phyloP scores from a whole-genome alignment of 2,113 vertebrate species.

The Clinocottus analis region DNA sequence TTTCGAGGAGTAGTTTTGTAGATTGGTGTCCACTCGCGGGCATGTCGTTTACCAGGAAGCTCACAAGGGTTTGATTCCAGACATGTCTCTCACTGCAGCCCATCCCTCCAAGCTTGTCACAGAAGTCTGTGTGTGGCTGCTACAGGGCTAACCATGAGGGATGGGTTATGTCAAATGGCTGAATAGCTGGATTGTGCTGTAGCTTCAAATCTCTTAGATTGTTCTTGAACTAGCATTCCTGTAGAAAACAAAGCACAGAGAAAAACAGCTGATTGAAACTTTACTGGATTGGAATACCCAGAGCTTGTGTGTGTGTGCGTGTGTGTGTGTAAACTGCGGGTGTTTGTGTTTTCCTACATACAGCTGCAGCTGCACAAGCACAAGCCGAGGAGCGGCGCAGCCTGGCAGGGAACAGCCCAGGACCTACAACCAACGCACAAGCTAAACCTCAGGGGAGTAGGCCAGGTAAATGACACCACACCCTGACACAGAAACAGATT shows the following conservation, averaged over 20 bases:
- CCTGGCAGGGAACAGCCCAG: conserved; percentile 80
- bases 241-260: conserved; percentile 38
- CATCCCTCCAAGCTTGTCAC: conserved; percentile 34
- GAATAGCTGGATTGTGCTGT: conserved; percentile 70
- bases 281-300: background rate
- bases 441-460: conserved; percentile 80
- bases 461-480: conserved; percentile 86
- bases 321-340: conserved; percentile 11
- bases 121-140: conserved; percentile 41
- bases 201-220: conserved; percentile 51
- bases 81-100: conserved; percentile 28
- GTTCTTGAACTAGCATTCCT: conserved; percentile 58
- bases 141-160: conserved; percentile 34
- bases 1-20: background rate
- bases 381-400: conserved; percentile 91
- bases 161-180: conserved; percentile 36
- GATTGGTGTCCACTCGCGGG: background rate
- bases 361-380: conserved; percentile 92
- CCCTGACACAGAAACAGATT: conserved; percentile 30
- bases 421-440: conserved; percentile 69
- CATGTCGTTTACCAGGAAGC: conserved; percentile 1
- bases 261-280: conserved; percentile 20
- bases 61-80: conserved; percentile 32
- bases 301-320: background rate
- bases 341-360: conserved; percentile 15